Conservation (phyloP, 2,888 invertebrate species). For the Scrobipalpa atriplicella region DNA sequence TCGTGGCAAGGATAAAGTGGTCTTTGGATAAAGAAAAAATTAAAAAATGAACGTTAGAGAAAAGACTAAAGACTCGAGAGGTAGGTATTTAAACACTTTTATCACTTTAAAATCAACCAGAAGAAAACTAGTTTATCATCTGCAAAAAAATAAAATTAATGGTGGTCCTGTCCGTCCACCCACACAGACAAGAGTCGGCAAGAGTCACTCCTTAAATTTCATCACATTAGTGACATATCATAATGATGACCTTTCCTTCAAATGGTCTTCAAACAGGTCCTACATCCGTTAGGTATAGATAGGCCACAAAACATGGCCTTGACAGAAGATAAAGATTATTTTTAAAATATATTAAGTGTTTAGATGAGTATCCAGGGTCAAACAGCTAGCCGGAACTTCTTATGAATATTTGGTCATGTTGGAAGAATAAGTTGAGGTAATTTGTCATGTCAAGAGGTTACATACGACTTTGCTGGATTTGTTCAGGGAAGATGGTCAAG, state of each 20-base stretch:
- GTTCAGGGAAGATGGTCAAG: background rate
- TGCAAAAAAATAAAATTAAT: background rate
- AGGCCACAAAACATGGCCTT: conserved; percentile 6
- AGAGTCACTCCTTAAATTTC: conserved; percentile 8
- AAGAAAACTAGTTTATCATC: background rate
- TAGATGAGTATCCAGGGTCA: conserved; percentile 12
- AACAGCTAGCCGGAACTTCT: conserved; percentile 8
- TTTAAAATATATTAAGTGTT: conserved; percentile 1
- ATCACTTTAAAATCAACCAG: too few species aligned
- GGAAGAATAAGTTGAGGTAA: background rate
- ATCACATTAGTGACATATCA: background rate
- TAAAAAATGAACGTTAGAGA: too few species aligned
- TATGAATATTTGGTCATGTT: background rate
- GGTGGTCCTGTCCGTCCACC: background rate
- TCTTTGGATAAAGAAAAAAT: too few species aligned
- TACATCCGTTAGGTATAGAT: background rate
- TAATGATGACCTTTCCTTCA: conserved; percentile 1
- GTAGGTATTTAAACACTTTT: too few species aligned
- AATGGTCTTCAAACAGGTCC: conserved; percentile 1
- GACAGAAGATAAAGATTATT: background rate
- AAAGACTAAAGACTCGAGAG: too few species aligned
- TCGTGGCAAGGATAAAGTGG: too few species aligned
- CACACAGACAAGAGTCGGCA: background rate
- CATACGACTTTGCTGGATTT: background rate
- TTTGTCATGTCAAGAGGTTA: background rate